Conservation (phyloP, 2,113 vertebrate genomes). For the Progne subis region DNA sequence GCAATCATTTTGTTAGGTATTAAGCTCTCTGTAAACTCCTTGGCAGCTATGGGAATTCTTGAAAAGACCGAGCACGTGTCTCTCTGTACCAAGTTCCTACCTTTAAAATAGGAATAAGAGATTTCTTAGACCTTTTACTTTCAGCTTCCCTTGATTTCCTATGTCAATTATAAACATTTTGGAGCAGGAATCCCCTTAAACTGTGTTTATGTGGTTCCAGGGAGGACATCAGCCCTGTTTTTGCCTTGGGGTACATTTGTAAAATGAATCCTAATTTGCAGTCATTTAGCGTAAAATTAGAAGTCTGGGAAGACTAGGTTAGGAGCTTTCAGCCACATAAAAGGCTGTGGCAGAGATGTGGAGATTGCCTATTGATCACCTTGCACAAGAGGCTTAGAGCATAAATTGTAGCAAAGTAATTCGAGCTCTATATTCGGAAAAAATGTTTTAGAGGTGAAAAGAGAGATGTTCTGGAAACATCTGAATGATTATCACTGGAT, state of each 20-base stretch:
- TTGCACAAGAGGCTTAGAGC: neutral
- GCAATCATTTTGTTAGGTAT: neutral
- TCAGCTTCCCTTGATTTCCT: neutral
- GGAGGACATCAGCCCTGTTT: neutral
- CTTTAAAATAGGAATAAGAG: neutral
- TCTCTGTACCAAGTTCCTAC: neutral
- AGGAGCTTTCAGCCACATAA: neutral
- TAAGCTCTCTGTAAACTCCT: constrained; percentile 5
- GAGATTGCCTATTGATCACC: neutral
- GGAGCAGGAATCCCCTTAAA: neutral
- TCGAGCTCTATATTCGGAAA: neutral
- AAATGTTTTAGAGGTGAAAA: neutral
- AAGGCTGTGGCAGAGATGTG: neutral
- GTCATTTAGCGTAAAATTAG: neutral
- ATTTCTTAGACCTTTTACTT: neutral
- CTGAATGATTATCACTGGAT: neutral
- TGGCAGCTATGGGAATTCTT: neutral
- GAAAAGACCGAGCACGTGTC: neutral
- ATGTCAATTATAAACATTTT: neutral
- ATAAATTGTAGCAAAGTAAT: neutral
- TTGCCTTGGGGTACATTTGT: neutral
- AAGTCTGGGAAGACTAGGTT: neutral
- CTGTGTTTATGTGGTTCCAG: neutral
- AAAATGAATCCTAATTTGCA: neutral
- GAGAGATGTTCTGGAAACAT: neutral